Base-by-base conservation (phyloP, 2,113 vertebrate genomes). In the Macheiramphus alcinus region DNA sequence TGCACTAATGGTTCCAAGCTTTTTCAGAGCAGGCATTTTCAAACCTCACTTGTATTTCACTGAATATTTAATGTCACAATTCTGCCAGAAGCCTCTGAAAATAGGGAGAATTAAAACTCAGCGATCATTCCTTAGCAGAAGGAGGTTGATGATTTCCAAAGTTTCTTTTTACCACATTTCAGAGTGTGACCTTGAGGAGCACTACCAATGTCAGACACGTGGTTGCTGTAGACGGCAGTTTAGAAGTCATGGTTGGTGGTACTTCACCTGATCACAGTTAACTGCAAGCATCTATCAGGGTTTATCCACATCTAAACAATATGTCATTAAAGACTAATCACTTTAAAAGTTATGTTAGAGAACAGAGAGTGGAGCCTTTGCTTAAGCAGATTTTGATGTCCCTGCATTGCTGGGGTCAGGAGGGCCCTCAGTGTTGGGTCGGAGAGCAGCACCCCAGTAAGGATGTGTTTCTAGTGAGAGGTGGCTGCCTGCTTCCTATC, bases 61-160 rank as follows among this genome's bases (percentile, higher is more conserved):
- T 95, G 76, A 97, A 95, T 97, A 94, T 97, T 96, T 97, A 96
- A 97, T 97, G 93, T 61, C 40, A 53, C 40, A 70, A n/a, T 95
- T 93, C 95, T 96, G 94, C 91, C 89, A 93, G 91, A 94, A 96
- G 58, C 62, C 76, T 94, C 91, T 52, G 53, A 95, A 94, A 96
- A 93, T 47, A 85, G 26, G 56, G 40, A 93, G 61, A 86, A 74
- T 84, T 80, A 86, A 83, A 96, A 56, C 17, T 56, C 50, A 4
- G 34, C 40, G 68, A 76, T 86, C 19, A 34, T 89, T 94, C 66
- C 84, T 80, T 43, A 80, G 91, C 53, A 85, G 71, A 66, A 94
- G 45, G n/a, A 82, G 32, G 58, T 4, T 76, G 86, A 81, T 74
- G 80, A 84, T 89, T 97, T 89, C 1, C 2, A 67, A 82, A 84